phyloP scores from a whole-genome alignment of 2,113 vertebrate species.

The Xenotilapia flavipinnis region DNA sequence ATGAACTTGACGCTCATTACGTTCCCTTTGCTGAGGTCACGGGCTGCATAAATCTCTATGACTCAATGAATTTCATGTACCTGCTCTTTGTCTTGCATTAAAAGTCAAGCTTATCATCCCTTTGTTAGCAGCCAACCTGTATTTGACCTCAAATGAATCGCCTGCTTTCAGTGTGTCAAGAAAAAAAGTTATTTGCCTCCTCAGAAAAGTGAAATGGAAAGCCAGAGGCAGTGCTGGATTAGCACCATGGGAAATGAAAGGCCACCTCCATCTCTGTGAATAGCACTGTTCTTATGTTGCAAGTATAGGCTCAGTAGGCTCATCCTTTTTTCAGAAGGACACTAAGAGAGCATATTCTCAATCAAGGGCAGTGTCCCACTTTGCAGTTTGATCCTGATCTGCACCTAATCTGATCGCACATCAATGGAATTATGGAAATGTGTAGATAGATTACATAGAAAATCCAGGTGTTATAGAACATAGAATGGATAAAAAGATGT shows the following conservation, averaged over 20 bases:
- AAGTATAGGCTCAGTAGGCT: background rate
- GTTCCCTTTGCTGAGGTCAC: background rate
- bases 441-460: background rate
- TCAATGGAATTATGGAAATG: background rate
- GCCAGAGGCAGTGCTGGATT: background rate
- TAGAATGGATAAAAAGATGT: background rate
- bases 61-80: background rate
- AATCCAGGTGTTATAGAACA: background rate
- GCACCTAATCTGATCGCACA: background rate
- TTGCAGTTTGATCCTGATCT: background rate
- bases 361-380: background rate
- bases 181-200: background rate
- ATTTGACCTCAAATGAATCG: conserved; percentile 5
- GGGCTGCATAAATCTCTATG: background rate
- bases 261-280: background rate
- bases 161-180: background rate
- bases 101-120: conserved; percentile 15
- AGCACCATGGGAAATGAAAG: background rate
- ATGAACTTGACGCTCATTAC: conserved; percentile 2
- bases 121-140: conserved; percentile 15
- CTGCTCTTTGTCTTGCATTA: conserved; percentile 9
- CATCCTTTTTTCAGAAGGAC: background rate
- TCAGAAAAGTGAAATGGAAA: background rate
- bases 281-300: background rate
- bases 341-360: background rate